phyloP scores from a whole-genome alignment of 2,888 invertebrate species.

The Meteorus cinctellus region DNA sequence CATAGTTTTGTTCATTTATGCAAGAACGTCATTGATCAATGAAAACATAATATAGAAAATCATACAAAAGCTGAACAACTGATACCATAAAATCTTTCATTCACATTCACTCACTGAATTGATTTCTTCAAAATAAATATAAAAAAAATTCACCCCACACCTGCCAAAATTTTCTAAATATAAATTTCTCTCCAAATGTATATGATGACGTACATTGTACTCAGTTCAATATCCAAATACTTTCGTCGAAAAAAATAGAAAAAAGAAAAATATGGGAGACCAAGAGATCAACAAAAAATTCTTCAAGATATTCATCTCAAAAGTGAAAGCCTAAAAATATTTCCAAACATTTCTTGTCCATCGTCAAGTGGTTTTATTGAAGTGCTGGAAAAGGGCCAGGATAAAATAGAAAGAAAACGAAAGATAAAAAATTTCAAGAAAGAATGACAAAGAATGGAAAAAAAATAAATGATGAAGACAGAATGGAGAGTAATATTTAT shows the following conservation, averaged over 20 bases:
- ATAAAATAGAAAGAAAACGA: neutral
- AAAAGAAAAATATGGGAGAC: neutral
- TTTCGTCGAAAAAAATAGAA: neutral
- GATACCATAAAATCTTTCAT: too few species aligned
- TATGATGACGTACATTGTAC: neutral
- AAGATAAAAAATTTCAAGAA: constrained; percentile 5
- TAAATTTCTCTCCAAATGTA: neutral
- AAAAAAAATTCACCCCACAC: constrained; percentile 47
- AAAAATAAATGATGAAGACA: neutral
- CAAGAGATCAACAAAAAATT: neutral
- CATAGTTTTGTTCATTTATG: too few species aligned
- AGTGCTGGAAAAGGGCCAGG: constrained; percentile 37
- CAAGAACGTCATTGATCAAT: too few species aligned
- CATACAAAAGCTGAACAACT: too few species aligned
- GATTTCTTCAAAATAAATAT: neutral
- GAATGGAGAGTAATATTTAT: neutral
- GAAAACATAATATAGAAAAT: too few species aligned
- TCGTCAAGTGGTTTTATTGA: constrained; percentile 34
- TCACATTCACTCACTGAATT: too few species aligned
- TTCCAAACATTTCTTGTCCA: constrained; percentile 21
- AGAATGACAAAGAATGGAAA: neutral
- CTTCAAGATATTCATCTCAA: constrained; percentile 25
- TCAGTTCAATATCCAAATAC: neutral
- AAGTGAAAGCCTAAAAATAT: constrained; percentile 13
- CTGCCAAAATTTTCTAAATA: neutral